Conservation (phyloP, 2,797 vertebrate species). For the Pipistrellus kuhlii region DNA sequence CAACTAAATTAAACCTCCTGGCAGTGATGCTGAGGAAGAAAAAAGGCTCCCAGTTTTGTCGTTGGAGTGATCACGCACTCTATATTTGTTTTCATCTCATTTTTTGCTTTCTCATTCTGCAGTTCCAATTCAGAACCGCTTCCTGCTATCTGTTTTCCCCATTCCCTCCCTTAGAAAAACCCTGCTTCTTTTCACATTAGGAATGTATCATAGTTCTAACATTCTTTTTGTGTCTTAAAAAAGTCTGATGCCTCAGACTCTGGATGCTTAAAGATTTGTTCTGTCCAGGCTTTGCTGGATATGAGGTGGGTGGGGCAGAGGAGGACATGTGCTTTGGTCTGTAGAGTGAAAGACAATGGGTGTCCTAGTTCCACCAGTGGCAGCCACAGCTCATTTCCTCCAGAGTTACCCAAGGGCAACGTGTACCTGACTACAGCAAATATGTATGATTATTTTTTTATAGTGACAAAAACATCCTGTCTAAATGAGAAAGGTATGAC, state of each 20-base stretch:
- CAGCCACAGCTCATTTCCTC: conserved; percentile 13
- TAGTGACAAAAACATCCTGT: background rate
- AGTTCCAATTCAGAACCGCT: background rate
- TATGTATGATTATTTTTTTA: background rate
- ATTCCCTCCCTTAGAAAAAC: background rate
- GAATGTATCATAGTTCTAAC: background rate
- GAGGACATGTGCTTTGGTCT: background rate
- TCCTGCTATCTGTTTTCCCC: background rate
- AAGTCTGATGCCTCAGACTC: background rate
- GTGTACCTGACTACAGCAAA: background rate
- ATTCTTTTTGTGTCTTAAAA: background rate
- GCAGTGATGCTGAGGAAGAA: background rate
- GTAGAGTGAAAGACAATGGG: background rate
- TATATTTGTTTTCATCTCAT: background rate
- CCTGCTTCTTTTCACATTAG: background rate
- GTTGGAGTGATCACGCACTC: background rate
- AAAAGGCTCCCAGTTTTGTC: background rate
- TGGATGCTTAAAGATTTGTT: background rate
- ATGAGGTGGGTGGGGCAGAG: no score
- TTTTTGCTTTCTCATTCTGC: conserved; percentile 19
- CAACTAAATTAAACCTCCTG: background rate
- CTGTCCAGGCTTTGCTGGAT: background rate
- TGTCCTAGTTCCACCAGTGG: background rate
- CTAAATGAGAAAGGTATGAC: background rate
- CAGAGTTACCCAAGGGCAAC: background rate